Evolutionary conservation across 2,888 invertebrate species (phyloP).

Genomic region (Leucoma salicis): DNA sequence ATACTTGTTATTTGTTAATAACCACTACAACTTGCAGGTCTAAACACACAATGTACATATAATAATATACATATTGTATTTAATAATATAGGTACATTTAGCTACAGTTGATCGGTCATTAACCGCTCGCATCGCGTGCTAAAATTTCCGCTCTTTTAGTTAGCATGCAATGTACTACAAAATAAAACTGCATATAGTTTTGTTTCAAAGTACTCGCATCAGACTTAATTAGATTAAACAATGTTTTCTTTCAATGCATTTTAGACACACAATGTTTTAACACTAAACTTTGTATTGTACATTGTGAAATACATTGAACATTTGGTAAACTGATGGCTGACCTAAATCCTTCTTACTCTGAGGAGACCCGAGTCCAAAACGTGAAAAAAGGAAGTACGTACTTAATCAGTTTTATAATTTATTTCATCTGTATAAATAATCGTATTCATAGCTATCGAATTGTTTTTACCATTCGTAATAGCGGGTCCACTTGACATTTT

Average conservation of each 20-base stretch:
- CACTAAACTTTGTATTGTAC: background rate
- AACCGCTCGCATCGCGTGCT: conserved; percentile 32
- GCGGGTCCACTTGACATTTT: conserved; percentile 34
- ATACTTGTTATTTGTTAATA: background rate
- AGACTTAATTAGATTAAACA: conserved; percentile 18
- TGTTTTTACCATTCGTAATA: conserved; percentile 15
- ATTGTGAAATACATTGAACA: too few relatives aligned
- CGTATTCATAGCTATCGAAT: conserved; percentile 18
- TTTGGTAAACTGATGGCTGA: too few relatives aligned
- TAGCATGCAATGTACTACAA: conserved; percentile 32
- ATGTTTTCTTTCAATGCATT: background rate
- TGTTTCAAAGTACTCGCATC: conserved; percentile 16
- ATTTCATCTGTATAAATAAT: conserved; percentile 9
- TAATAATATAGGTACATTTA: conserved; percentile 29
- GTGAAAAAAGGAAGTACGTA: too few relatives aligned
- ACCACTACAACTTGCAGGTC: conserved; percentile 1
- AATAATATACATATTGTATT: conserved; percentile 16
- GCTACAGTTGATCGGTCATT: conserved; percentile 30
- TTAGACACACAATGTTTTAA: background rate
- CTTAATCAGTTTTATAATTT: too few relatives aligned
- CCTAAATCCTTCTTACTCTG: too few relatives aligned
- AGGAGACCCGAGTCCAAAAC: too few relatives aligned
- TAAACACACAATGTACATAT: conserved; percentile 23
- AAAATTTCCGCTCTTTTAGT: conserved; percentile 14
- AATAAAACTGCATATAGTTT: conserved; percentile 23